Percentiles rank a stretch among this genome's conserved stretches.
Evolutionary conservation across 2,888 invertebrate species (phyloP).

Genomic region (Isoperla grammatica): DNA sequence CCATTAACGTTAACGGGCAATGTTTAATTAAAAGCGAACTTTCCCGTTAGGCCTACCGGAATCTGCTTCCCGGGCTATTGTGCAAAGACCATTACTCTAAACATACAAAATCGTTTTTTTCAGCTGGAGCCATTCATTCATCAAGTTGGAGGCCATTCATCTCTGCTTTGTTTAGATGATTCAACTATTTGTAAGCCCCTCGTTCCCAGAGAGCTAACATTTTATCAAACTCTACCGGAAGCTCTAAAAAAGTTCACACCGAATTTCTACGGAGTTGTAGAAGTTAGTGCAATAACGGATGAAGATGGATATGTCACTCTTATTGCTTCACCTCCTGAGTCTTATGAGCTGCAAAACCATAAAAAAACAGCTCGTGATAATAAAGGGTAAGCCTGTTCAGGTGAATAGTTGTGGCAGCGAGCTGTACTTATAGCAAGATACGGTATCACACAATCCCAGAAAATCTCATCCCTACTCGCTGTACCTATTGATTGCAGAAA

Average conservation of each 20-base stretch:
- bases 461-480: too few species aligned
- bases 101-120: not conserved
- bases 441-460: too few species aligned
- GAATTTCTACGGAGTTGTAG: slow-evolving; percentile 47
- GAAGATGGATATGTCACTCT: slow-evolving; percentile 47
- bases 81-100: too few species aligned
- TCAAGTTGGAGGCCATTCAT: slow-evolving; percentile 52
- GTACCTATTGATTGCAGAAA: slow-evolving; percentile 5
- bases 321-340: slow-evolving; percentile 42
- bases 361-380: slow-evolving; percentile 20
- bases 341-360: slow-evolving; percentile 31
- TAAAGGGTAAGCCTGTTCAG: not conserved
- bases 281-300: slow-evolving; percentile 44
- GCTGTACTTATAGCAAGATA: too few species aligned
- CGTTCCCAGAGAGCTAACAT: slow-evolving; percentile 38
- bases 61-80: too few species aligned
- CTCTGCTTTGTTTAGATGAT: slow-evolving; percentile 48
- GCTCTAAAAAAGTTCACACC: slow-evolving; percentile 48
- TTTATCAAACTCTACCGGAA: slow-evolving; percentile 51
- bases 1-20: too few species aligned
- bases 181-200: slow-evolving; percentile 52
- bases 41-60: too few species aligned
- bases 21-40: too few species aligned
- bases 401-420: not conserved
- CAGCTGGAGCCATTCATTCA: slow-evolving; percentile 50